Evolutionary conservation across 53 echinoderm and acorn worm species (phyloP).

Genomic region (Paracentrotus lividus): DNA sequence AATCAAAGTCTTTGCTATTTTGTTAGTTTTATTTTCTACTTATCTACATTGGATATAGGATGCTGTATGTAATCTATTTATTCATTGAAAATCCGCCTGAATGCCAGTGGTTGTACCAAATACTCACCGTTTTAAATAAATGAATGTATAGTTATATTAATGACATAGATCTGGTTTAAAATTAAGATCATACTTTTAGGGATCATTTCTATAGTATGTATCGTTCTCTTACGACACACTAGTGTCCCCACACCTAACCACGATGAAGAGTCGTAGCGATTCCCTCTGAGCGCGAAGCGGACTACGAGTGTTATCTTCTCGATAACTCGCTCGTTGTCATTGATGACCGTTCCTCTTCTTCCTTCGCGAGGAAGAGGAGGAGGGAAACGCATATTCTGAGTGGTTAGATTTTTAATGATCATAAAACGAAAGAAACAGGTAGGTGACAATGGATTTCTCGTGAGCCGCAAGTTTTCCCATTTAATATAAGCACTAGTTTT

Average conservation of each 20-base stretch:
- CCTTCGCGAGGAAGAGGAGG: constrained; percentile 70
- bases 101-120: background rate
- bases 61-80: too few species aligned
- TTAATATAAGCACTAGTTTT: too few species aligned
- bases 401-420: constrained; percentile 44
- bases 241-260: constrained; percentile 67
- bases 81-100: too few species aligned
- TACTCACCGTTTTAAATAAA: background rate
- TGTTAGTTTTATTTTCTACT: too few species aligned
- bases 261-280: constrained; percentile 81
- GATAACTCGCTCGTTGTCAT: constrained; percentile 70
- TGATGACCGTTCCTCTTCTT: constrained; percentile 81
- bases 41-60: too few species aligned
- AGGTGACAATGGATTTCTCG: too few species aligned
- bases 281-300: constrained; percentile 88
- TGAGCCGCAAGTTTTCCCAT: too few species aligned
- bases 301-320: constrained; percentile 66
- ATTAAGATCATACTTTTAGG: constrained; percentile 88
- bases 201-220: constrained; percentile 90
- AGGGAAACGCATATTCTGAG: constrained; percentile 74
- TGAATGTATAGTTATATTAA: background rate
- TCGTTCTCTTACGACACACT: constrained; percentile 58
- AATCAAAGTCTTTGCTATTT: too few species aligned
- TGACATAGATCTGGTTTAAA: background rate
- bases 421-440: background rate